These are phyloP conservation scores for Sminthurides aquaticus DNA, from an alignment of 2,888 invertebrate species.

Conservation along the genomic window DNA sequence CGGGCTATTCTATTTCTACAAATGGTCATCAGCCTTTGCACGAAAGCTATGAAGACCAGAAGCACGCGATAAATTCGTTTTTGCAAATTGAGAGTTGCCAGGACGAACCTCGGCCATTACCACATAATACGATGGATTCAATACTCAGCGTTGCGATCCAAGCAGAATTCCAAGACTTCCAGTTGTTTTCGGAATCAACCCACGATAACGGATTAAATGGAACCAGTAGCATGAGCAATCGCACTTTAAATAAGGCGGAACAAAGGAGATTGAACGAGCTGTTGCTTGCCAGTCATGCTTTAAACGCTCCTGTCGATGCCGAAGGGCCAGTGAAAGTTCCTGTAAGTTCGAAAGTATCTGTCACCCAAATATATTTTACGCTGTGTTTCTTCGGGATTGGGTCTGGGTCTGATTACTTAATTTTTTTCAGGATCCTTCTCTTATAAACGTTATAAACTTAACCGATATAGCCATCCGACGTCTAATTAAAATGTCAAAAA, in stretches of 20 bases:
- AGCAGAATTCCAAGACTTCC: conserved; percentile 57
- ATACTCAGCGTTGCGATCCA: conserved; percentile 79
- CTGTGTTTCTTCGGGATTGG: not conserved
- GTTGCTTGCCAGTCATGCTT: conserved; percentile 75
- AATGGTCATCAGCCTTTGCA: not conserved
- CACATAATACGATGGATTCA: conserved; percentile 61
- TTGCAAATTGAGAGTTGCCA: not conserved
- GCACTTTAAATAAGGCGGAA: conserved; percentile 70
- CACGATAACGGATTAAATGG: conserved; percentile 47
- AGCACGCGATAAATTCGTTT: not conserved
- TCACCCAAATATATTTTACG: not conserved
- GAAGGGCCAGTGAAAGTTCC: conserved; percentile 49
- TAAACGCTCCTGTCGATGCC: conserved; percentile 74
- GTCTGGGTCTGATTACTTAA: not conserved
- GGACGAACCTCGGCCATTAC: conserved; percentile 6
- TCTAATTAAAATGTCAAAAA: conserved; percentile 56
- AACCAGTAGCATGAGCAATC: conserved; percentile 47
- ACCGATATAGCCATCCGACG: conserved; percentile 86
- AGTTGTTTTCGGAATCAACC: not conserved
- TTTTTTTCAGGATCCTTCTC: conserved; percentile 49
- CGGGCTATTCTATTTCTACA: not conserved
- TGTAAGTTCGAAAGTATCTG: conserved; percentile 16
- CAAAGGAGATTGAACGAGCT: conserved; percentile 74
- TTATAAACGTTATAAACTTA: conserved; percentile 78
- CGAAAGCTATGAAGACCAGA: not conserved